Conservation (phyloP, 2,797 vertebrate species). For the Xiphorhynchus erythropygius region DNA sequence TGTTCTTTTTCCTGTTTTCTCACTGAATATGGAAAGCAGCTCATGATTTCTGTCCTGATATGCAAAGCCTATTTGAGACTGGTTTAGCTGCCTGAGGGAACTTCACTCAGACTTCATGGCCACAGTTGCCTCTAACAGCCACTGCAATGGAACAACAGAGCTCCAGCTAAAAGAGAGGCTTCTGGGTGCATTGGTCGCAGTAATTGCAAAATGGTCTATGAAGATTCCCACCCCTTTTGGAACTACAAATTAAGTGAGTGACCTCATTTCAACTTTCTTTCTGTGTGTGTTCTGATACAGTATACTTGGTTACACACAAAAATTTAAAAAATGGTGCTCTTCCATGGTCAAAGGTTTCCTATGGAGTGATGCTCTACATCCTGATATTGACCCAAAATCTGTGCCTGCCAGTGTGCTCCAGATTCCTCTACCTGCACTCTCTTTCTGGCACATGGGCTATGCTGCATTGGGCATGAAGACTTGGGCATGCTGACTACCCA, state of each 20-base stretch:
- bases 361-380: background rate
- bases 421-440: background rate
- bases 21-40: constrained; percentile 24
- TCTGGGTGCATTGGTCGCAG: background rate
- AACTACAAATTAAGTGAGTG: background rate
- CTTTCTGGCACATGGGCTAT: rapidly evolving
- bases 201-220: background rate
- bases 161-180: background rate
- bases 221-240: background rate
- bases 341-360: background rate
- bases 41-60: constrained; percentile 27
- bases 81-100: constrained; percentile 25
- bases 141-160: background rate
- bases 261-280: background rate
- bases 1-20: constrained; percentile 63
- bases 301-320: background rate
- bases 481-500: background rate
- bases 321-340: background rate
- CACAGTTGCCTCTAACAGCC: background rate
- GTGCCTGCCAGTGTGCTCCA: background rate
- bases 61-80: background rate
- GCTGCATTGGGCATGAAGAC: background rate
- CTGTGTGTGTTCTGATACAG: background rate
- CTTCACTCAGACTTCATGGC: background rate
- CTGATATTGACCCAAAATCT: background rate